Evolutionary conservation across 2,113 vertebrate genomes (phyloP), one percentile per base, ranked within the genome.

Genomic region (Neotoma lepida): DNA sequence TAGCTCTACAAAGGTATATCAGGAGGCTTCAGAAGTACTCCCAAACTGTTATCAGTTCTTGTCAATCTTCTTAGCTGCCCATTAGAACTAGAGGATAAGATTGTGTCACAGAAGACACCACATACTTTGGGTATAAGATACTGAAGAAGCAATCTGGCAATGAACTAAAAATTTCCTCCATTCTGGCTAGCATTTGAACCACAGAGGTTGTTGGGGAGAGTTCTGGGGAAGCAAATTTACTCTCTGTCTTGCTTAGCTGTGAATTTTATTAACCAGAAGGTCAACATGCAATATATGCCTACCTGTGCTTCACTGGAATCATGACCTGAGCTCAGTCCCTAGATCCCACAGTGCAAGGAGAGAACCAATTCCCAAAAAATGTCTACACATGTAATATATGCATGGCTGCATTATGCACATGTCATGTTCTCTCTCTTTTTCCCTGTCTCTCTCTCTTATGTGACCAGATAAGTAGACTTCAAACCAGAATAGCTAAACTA

Each of bases 401-500:
- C 30, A 78, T 33, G 15, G 3, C 6, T 78, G 18, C 18, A 96
- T 93, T 96, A 85, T 90, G 61, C 63, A 30, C 74, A 49, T 93
- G 49, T 96, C 91, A 93, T 81, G 85, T 39, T 64, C 10, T 64
- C 63, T 63, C 26, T 63, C 61, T 61, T 20, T 63, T 24, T 61
- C 22, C 8, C 24, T 24, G 22, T 30, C 26, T 28, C 26, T 64
- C 28, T 33, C 28, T 94, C 81, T 88, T 70, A 61, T 71, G 28
- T 73, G 41, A 95, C 49, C 51, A 78, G 9, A 64, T 76, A 30
- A 76, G 26, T 76, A 93, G 33, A 54, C 33, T 85, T 96, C 66
- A 89, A 94, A 94, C 90, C n/a, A 92, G 56, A 85, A 88, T 56
- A 84, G 66, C 71, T 61, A 24, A 61, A 1, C 33, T 88, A 73